Evolutionary conservation across 1,140 invertebrate species (phyloP), one percentile per base, ranked within the genome.

Genomic region (Spodoptera frugiperda): DNA sequence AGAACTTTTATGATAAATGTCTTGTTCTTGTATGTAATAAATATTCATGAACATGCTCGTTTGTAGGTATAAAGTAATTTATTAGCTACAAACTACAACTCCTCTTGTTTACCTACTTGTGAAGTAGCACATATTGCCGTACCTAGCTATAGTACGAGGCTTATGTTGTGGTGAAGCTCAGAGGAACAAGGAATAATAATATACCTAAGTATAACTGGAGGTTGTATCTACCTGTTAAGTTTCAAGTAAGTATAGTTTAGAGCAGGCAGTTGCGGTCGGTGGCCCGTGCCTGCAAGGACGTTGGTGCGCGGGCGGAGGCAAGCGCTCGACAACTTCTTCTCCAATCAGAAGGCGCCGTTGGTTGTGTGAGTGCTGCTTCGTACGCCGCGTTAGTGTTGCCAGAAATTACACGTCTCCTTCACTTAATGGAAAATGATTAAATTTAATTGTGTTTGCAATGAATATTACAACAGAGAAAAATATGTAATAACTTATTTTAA

Each of bases 211-310:
- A 61, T 61, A 73, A 33, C 25, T 19, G 25, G 19, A 73, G 71
- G 55, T 61, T 59, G 71, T 73, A 49, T 73, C 72, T 75, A 75
- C 72, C 72, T 75, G 72, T 19, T 75, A 63, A 46, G 59, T 75
- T 75, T 61, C 46, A 75, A 75, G 48, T 75, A 76, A 80, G 51
- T 75, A 73, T 55, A 74, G 75, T 75, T 44, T 51, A 17, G 61
- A 67, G 77, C 73, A 79, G 74, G 76, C 79, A 82, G 71, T 79
- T 78, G 84, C 86, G 90, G 91, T 91, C 90, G 88, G 85, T 91
- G 90, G 85, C 89, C 90, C 87, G 87, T 91, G 89, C 83, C 85
- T 88, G 90, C 91, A 93, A 93, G 91, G 91, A 93, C 91, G 91
- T 91, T 85, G 87, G 84, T 87, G 90, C 90, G 91, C 91, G 91